Base-by-base conservation (phyloP, 92 coral and sea anemone species). In the Chrysogorgia sp. region DNA sequence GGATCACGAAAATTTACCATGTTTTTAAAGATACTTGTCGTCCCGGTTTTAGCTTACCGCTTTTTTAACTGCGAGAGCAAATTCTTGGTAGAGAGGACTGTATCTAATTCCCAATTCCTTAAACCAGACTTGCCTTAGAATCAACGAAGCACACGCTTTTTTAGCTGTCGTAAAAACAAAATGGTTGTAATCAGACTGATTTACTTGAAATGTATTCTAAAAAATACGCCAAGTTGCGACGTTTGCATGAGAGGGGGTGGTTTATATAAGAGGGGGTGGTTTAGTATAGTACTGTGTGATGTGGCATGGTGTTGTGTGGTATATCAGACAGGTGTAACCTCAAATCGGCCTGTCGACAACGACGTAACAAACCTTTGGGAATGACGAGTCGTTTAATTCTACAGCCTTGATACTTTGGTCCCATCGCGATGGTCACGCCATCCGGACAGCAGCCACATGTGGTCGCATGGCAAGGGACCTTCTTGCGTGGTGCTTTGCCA, bases 361-460 rank as follows among this genome's bases (percentile, higher is more conserved):
- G 43, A 4, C 12, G 5, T 37, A 52, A 47, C 76, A 10, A 69
- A 69, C 76, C 76, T 69, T 69, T 69, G 1, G 76, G 80, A 14
- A 80, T 55, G 0, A 83, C 35, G 12, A 67, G 67, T 5, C 74
- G 34, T 22, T 37, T 50, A 17, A 67, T 59, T 37, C 80, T 70
- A 47, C 98, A 93, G 17, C 98, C 98, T 13, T 89, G 84, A 29
- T 88, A 79, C 30, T 89, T 87, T 0, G 98, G 92, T 2, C 98
- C 98, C 45, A 75, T 61, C 1, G 98, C 97, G 14, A 81, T 63
- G 8, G 89, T 93, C 58, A 43, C 69, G 55, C 89, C 89, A 81
- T 93, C 97, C 30, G 98, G 98, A 56, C 98, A 93, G 33, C 98
- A 93, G 34, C 91, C 96, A 79, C 86, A 79, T 19, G 82, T 43